phyloP scores from a whole-genome alignment of 2,797 vertebrate species.

The Amblyopsis hoosieri region DNA sequence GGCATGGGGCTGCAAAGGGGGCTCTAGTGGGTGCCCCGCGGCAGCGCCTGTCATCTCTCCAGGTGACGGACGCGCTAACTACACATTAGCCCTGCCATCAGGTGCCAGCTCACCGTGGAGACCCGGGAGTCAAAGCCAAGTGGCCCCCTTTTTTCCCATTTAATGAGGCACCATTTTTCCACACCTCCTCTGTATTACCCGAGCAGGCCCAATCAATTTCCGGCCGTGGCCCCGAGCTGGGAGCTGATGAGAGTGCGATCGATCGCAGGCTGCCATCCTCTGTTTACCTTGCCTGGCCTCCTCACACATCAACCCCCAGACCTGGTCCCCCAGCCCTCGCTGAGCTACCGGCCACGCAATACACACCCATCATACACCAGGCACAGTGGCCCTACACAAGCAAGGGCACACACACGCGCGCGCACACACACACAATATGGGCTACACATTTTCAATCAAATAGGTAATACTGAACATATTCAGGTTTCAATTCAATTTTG shows the following conservation, averaged over 20 bases:
- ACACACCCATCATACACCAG: constrained; percentile 30
- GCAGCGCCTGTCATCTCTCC: constrained; percentile 72
- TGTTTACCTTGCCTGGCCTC: constrained; percentile 66
- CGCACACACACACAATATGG: constrained; percentile 22
- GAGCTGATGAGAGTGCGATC: constrained; percentile 76
- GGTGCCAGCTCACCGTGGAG: constrained; percentile 56
- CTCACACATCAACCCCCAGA: constrained; percentile 49
- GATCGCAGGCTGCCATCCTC: constrained; percentile 68
- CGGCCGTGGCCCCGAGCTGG: constrained; percentile 67
- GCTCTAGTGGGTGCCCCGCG: constrained; percentile 64
- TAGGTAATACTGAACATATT: constrained; percentile 12
- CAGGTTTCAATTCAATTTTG: neutral
- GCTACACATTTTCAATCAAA: constrained; percentile 22
- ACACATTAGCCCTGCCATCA: constrained; percentile 68
- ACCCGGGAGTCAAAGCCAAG: constrained; percentile 67
- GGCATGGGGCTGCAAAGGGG: constrained; percentile 38
- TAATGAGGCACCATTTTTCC: constrained; percentile 68
- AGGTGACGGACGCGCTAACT: constrained; percentile 69
- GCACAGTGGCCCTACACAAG: constrained; percentile 26
- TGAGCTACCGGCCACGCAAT: neutral
- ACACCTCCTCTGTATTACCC: constrained; percentile 72
- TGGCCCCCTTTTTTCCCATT: constrained; percentile 55
- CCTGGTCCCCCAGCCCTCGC: constrained; percentile 26
- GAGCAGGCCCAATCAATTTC: constrained; percentile 79
- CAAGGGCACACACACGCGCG: constrained; percentile 13